Evolutionary conservation across 2,888 invertebrate species (phyloP), one percentile per base, ranked within the genome.

Genomic region (Empis livida): DNA sequence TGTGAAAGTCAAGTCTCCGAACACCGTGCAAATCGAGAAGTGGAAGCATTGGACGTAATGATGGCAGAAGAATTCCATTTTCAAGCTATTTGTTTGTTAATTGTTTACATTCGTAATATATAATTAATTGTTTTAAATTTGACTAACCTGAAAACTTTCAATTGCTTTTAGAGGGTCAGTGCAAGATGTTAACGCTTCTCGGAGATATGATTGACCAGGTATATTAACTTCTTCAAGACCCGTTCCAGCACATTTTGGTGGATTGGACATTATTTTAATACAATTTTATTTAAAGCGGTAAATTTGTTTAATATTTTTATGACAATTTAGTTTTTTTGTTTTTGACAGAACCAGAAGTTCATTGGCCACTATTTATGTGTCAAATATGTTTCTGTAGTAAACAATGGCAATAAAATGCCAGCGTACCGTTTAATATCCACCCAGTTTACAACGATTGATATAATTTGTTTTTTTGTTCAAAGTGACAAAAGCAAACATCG

Each of bases 141-240:
- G 14, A 51, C 52, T 57, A 65, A 81, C 82, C 73, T 96, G 94
- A 74, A 97, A 97, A 68, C 95, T 94, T 74, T 95, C 94, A 53
- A 97, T 97, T n/a, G 96, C 95, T 72, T 92, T 92, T 37, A 96
- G 67, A 11, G 96, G 96, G 72, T 97, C 95, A 1, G 92, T 91
- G 64, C 95, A 95, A 60, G 91, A 94, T 13, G 94, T 94, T 14
- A 96, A 74, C 11, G 94, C 88, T 68, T 95, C 92, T 44, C 84
- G 73, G n/a, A 93, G 74, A 64, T 78, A 86, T n/a, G 80, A 77
- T 61, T 89, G 85, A 0, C 91, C 92, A 0, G 90, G 85, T 51
- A 93, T 86, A 13, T 89, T 90, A 3, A 90, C 80, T 53, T 88
- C 86, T 67, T 91, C 89, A 47, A 90, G 67, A 0, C 85, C 85